Conservation (phyloP, 2,113 vertebrate species). For the Prinia subflava region DNA sequence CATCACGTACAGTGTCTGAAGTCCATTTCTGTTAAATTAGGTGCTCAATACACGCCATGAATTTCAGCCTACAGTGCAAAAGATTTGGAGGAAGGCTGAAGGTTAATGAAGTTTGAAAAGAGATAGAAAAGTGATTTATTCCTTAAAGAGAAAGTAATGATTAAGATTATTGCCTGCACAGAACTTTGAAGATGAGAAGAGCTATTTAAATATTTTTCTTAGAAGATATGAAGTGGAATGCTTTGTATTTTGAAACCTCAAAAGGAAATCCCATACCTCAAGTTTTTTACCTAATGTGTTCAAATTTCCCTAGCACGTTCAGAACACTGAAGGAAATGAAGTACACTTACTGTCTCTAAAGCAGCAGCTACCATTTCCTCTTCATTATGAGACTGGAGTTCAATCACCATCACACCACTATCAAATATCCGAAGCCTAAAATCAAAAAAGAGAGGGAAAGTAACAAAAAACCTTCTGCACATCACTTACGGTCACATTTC, state of each 20-base stretch:
- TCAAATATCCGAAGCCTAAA: conserved; percentile 93
- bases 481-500: neutral
- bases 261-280: conserved; percentile 50
- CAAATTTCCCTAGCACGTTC: neutral
- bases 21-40: neutral
- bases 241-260: conserved; percentile 13
- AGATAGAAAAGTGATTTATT: neutral
- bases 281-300: neutral
- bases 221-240: neutral
- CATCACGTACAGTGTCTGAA: neutral
- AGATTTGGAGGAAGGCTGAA: neutral
- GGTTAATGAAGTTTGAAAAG: neutral
- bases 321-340: conserved; percentile 20
- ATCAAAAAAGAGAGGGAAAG: neutral
- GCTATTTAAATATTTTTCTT: neutral
- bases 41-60: neutral
- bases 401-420: conserved; percentile 98
- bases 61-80: neutral
- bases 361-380: conserved; percentile 98
- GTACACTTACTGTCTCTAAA: conserved; percentile 84
- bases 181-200: conserved; percentile 3
- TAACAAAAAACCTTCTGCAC: neutral
- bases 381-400: conserved; percentile 95
- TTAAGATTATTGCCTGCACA: neutral
- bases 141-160: neutral